Percentiles rank a stretch among this genome's conserved stretches.
Evolutionary conservation across 2,113 vertebrate genomes (phyloP).

Genomic region (Stegostoma tigrinum): DNA sequence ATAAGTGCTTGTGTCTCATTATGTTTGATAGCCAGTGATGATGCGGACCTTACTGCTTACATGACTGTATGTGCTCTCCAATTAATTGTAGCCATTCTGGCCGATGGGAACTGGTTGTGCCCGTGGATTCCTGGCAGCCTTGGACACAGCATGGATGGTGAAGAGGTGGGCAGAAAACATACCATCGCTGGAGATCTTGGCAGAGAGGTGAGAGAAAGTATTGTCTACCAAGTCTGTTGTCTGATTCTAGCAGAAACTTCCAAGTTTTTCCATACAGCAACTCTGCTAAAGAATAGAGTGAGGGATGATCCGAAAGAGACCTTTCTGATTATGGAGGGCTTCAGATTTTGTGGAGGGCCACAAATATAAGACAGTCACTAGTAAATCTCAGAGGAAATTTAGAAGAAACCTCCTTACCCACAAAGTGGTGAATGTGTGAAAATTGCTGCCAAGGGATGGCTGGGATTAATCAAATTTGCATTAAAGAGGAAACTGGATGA

Average conservation of each 20-base stretch:
- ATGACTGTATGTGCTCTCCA: background rate
- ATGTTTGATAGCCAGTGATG: background rate
- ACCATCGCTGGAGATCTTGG: constrained; percentile 74
- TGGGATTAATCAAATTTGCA: background rate
- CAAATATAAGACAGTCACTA: background rate
- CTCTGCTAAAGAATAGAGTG: background rate
- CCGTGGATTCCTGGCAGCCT: constrained; percentile 87
- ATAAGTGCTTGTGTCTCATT: background rate
- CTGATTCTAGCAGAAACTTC: background rate
- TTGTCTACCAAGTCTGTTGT: background rate
- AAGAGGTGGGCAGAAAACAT: constrained; percentile 82
- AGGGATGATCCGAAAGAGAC: background rate
- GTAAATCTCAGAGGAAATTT: background rate
- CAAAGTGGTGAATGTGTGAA: background rate
- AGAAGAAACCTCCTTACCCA: background rate
- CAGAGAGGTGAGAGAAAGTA: constrained; percentile 68
- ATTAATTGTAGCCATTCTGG: constrained; percentile 80
- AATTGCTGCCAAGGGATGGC: background rate
- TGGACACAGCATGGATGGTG: constrained; percentile 93
- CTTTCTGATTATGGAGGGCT: background rate
- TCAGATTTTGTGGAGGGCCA: background rate
- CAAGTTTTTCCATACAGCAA: background rate
- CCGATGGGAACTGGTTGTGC: constrained; percentile 97
- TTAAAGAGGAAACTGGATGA: background rate
- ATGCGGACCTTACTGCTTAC: background rate